A percentile compares a stretch with the other conserved stretches of the same genome.
These are phyloP conservation scores for Pangasianodon hypophthalmus DNA, from an alignment of 2,113 vertebrate species.

Conservation along the genomic window DNA sequence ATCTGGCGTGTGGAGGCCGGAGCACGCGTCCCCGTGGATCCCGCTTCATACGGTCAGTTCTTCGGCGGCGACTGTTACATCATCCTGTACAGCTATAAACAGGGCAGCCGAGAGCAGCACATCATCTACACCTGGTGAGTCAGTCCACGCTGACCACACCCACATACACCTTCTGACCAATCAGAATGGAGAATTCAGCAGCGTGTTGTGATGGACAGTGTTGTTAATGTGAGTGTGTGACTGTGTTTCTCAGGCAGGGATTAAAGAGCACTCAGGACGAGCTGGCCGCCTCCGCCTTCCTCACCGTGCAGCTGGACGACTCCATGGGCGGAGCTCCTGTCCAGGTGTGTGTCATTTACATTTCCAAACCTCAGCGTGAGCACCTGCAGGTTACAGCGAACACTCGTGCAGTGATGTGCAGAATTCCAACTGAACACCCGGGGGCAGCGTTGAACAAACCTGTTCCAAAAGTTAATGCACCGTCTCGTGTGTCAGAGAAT, in stretches of 20 bases:
- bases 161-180: neutral
- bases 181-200: neutral
- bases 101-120: constrained; percentile 60
- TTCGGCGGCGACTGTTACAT: constrained; percentile 80
- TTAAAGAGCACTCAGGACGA: constrained; percentile 69
- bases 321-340: constrained; percentile 71
- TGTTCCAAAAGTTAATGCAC: neutral
- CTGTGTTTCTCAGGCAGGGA: constrained; percentile 71
- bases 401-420: neutral
- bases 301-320: constrained; percentile 71
- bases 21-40: constrained; percentile 61
- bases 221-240: constrained; percentile 1
- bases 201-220: neutral
- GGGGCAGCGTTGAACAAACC: neutral
- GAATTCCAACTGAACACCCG: neutral
- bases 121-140: constrained; percentile 79
- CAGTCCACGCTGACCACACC: neutral
- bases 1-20: constrained; percentile 72
- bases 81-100: constrained; percentile 72
- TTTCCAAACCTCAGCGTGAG: neutral
- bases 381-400: neutral
- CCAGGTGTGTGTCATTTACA: constrained; percentile 64
- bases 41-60: constrained; percentile 72
- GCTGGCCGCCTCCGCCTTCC: constrained; percentile 68
- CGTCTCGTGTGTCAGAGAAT: neutral